Conservation (phyloP, 2,113 vertebrate species). For the Probosciger aterrimus region DNA sequence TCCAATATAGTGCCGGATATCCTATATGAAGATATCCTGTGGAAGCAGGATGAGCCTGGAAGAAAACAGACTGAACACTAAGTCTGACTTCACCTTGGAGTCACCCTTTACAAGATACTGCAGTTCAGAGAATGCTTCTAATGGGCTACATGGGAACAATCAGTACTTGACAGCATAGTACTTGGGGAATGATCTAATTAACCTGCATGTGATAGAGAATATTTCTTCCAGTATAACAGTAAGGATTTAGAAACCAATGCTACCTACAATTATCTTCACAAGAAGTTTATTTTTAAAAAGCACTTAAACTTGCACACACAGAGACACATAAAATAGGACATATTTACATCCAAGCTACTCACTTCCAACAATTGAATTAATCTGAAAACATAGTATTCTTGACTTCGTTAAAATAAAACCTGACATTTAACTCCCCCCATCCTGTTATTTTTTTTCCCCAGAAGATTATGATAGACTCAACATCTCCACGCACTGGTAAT, state of each 20-base stretch:
- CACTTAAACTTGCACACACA: fast-evolving
- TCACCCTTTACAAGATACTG: not conserved
- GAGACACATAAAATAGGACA: not conserved
- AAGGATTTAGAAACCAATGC: not conserved
- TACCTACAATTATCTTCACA: not conserved
- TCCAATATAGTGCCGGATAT: not conserved
- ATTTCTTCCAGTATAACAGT: not conserved
- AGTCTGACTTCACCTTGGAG: not conserved
- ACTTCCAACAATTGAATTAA: not conserved
- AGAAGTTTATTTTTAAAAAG: not conserved
- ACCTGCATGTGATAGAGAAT: not conserved
- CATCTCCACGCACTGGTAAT: not conserved
- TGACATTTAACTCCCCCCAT: not conserved
- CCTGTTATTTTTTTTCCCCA: fast-evolving
- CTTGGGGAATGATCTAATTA: not conserved
- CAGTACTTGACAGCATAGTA: not conserved
- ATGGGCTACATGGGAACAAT: not conserved
- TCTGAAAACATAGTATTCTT: not conserved
- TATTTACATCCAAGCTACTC: not conserved
- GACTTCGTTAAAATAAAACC: not conserved
- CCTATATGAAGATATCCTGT: constrained; percentile 31
- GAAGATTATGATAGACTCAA: not conserved
- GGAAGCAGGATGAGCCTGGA: constrained; percentile 26
- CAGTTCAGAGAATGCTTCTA: not conserved
- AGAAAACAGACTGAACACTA: not conserved